Evolutionary conservation across 64 coral and sea anemone genomes (phyloP).

Genomic region (Montipora sp.): DNA sequence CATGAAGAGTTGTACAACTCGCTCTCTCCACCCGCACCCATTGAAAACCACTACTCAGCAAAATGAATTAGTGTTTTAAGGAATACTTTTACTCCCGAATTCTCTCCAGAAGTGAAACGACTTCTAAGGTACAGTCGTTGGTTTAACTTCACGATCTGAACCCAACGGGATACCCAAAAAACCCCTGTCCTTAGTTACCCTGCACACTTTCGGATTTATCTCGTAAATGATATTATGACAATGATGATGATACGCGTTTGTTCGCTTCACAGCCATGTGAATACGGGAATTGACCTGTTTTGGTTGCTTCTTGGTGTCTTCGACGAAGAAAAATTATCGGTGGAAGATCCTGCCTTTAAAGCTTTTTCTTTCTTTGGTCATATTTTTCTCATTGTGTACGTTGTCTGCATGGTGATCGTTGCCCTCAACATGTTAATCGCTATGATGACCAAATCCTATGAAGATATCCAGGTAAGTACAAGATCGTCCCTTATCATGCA

Average conservation of each 20-base stretch:
- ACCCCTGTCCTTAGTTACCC: too few species aligned
- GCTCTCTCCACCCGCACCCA: too few species aligned
- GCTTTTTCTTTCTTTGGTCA: background rate
- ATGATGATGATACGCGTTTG: background rate
- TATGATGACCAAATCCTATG: constrained; percentile 64
- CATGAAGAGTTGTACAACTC: too few species aligned
- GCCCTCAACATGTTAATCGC: constrained; percentile 67
- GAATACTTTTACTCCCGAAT: too few species aligned
- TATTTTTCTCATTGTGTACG: constrained; percentile 9
- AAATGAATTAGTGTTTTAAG: too few species aligned
- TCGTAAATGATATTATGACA: too few species aligned
- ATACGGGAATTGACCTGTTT: background rate
- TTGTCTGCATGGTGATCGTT: constrained; percentile 45
- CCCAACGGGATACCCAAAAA: too few species aligned
- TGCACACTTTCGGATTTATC: too few species aligned
- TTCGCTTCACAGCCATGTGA: background rate
- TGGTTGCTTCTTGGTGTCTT: background rate
- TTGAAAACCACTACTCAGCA: too few species aligned
- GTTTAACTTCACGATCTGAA: too few species aligned
- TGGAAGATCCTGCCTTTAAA: background rate
- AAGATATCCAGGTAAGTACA: constrained; percentile 34
- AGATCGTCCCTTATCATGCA: background rate
- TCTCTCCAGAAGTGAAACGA: too few species aligned
- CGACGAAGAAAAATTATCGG: background rate
- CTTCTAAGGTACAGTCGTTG: too few species aligned